Conservation (phyloP, 2,113 vertebrate genomes). For the Hiodon tergisus region DNA sequence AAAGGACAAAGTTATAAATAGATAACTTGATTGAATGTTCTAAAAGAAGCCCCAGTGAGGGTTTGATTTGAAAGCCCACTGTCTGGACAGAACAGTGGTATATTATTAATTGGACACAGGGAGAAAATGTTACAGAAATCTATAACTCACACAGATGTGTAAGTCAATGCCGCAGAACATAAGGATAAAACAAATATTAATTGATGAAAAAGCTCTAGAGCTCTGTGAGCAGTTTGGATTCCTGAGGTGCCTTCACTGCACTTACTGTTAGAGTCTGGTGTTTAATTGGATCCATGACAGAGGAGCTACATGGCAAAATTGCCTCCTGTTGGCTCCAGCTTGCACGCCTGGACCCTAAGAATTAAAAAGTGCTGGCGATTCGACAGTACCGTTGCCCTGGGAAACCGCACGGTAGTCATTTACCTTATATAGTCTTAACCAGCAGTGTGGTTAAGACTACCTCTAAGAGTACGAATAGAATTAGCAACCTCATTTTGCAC, state of each 20-base stretch:
- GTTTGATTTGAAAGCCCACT: too few species aligned
- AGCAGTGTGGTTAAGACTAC: background rate
- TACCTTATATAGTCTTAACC: constrained; percentile 24
- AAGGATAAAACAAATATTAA: too few species aligned
- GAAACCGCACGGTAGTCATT: constrained; percentile 23
- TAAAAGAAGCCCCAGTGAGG: too few species aligned
- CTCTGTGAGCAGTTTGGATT: background rate
- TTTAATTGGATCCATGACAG: constrained; percentile 24
- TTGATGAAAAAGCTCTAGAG: background rate
- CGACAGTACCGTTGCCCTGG: constrained; percentile 13
- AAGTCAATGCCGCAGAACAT: too few species aligned
- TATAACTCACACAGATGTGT: too few species aligned
- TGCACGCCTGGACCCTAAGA: constrained; percentile 23
- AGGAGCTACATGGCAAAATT: constrained; percentile 10
- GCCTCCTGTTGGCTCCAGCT: constrained; percentile 24
- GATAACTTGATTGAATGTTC: too few species aligned
- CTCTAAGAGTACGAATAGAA: background rate
- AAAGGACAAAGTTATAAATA: too few species aligned
- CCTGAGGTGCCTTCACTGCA: background rate
- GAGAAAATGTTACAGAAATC: too few species aligned
- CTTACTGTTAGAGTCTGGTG: constrained; percentile 2
- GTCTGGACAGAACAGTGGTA: too few species aligned
- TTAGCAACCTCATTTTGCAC: background rate
- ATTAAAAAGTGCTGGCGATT: background rate
- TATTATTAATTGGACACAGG: too few species aligned